Conservation (phyloP, 2,888 invertebrate genomes). For the Chironomus tentans region DNA sequence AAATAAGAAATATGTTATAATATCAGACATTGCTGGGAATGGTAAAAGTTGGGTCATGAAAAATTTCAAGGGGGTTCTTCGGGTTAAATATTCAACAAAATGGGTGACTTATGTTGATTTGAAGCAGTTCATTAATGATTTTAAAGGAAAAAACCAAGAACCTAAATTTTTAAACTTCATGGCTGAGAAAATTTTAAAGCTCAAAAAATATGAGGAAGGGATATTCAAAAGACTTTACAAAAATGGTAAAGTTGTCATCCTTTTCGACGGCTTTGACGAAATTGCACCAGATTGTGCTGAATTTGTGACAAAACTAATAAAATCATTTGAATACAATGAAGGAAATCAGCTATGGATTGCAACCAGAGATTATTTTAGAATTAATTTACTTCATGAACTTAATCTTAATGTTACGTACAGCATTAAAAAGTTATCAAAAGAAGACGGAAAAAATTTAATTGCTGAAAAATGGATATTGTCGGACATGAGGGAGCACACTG, state of each 20-base stretch:
- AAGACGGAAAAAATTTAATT: neutral
- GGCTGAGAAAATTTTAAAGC: neutral
- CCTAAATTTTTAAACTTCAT: neutral
- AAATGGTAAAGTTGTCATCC: neutral
- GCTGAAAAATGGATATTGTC: neutral
- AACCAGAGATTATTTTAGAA: neutral
- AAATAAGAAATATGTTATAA: neutral
- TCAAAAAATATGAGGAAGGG: neutral
- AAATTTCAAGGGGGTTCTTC: too few species aligned
- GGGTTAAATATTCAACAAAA: neutral
- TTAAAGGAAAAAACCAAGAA: neutral
- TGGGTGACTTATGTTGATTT: neutral
- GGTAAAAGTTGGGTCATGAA: neutral
- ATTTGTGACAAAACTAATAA: neutral
- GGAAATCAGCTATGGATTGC: neutral
- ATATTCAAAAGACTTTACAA: neutral
- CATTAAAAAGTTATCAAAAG: neutral
- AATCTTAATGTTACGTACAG: neutral
- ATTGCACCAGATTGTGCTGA: neutral
- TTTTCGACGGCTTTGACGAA: neutral
- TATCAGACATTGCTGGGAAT: neutral
- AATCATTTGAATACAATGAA: neutral
- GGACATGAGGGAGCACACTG: too few species aligned
- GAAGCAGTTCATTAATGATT: neutral
- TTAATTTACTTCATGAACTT: neutral